phyloP scores from a whole-genome alignment of 37 sponge, comb jelly and placozoan species.

The Halichondria panicea region DNA sequence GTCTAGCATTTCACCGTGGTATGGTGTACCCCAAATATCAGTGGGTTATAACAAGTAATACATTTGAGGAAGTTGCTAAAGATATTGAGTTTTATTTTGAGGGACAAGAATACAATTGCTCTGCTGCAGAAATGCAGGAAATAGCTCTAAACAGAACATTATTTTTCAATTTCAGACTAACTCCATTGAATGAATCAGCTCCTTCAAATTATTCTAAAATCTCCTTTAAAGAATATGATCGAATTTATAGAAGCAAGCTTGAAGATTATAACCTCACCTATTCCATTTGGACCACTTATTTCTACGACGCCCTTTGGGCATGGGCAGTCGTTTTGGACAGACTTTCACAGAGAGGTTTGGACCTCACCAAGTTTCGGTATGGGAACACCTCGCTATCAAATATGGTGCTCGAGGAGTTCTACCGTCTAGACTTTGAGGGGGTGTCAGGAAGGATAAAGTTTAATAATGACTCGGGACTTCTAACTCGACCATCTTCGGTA shows the following conservation, averaged over 20 bases:
- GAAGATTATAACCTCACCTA: background rate
- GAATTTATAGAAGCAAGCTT: background rate
- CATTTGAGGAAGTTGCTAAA: background rate
- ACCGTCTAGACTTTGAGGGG: background rate
- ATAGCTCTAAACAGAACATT: background rate
- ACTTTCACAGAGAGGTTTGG: background rate
- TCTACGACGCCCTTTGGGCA: constrained; percentile 5
- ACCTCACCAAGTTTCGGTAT: background rate
- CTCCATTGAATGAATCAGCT: background rate
- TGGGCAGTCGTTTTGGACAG: constrained; percentile 5
- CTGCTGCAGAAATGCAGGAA: background rate
- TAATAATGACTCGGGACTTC: background rate
- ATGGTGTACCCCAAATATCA: constrained; percentile 6
- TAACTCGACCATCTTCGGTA: background rate
- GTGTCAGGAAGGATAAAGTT: constrained; percentile 2
- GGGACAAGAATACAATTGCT: background rate
- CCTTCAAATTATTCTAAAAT: background rate
- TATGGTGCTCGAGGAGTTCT: background rate
- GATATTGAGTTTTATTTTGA: background rate
- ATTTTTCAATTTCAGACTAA: background rate
- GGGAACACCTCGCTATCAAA: background rate
- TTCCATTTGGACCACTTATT: background rate
- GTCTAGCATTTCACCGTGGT: background rate
- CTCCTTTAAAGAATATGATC: background rate
- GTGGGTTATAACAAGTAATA: background rate